A percentile compares a stretch with the other conserved stretches of the same genome.
phyloP scores from a whole-genome alignment of 2,113 vertebrate genomes.

The Cisticola juncidis region DNA sequence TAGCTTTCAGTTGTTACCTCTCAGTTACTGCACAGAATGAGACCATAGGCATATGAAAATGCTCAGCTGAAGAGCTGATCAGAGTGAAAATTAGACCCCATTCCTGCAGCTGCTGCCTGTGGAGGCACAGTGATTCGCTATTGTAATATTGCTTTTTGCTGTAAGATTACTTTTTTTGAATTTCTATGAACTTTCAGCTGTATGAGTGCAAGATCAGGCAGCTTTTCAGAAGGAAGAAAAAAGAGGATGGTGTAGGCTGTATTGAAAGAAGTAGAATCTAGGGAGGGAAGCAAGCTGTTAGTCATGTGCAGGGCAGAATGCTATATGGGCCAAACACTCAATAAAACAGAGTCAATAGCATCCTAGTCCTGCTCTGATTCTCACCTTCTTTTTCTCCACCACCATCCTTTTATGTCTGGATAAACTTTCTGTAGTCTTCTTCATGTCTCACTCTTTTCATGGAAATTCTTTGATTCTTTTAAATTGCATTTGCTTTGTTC shows the following conservation, averaged over 20 bases:
- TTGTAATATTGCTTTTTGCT: background rate
- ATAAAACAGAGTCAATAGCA: background rate
- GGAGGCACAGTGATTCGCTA: background rate
- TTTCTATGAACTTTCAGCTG: background rate
- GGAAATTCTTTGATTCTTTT: background rate
- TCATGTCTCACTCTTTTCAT: background rate
- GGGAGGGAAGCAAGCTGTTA: background rate
- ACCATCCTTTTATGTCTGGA: background rate
- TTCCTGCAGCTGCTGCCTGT: background rate
- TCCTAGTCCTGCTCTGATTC: background rate
- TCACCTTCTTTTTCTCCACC: background rate
- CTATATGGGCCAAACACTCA: background rate
- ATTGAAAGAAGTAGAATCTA: background rate
- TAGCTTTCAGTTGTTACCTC: background rate
- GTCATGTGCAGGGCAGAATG: background rate
- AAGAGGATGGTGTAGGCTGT: background rate
- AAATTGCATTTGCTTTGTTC: background rate
- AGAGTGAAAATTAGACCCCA: background rate
- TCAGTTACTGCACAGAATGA: background rate
- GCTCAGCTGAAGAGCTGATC: background rate
- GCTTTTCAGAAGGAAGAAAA: background rate
- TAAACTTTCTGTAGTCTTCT: background rate
- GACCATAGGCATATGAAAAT: background rate
- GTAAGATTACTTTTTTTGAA: background rate
- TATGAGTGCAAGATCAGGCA: background rate